Conservation (phyloP, 2,113 vertebrate species). For the Spea bombifrons region DNA sequence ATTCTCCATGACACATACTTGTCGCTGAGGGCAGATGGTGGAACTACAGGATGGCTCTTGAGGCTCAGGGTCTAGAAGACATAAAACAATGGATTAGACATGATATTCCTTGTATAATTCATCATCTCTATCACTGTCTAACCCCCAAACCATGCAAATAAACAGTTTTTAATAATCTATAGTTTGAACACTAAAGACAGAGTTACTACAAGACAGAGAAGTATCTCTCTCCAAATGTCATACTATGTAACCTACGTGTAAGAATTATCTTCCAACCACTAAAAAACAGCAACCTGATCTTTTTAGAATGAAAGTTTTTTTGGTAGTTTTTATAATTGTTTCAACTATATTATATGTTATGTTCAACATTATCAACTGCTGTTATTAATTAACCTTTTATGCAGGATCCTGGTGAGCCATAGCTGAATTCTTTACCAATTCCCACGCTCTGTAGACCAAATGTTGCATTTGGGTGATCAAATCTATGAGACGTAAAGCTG, state of each 20-base stretch:
- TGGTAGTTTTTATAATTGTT: too few species aligned
- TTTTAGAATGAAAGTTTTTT: too few species aligned
- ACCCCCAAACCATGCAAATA: too few species aligned
- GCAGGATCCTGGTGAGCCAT: conserved; percentile 63
- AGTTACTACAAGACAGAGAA: not conserved
- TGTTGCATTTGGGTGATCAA: conserved; percentile 46
- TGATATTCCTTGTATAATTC: too few species aligned
- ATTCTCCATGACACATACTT: conserved; percentile 60
- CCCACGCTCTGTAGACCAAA: conserved; percentile 70
- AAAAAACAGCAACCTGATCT: too few species aligned
- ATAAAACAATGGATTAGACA: not conserved
- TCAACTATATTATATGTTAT: too few species aligned
- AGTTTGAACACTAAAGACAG: not conserved
- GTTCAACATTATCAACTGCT: not conserved
- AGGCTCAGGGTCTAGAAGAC: conserved; percentile 15
- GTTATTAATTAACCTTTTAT: conserved; percentile 25
- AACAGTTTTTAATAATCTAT: too few species aligned
- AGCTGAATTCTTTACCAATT: conserved; percentile 54
- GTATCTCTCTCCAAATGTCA: too few species aligned
- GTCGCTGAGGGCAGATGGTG: conserved; percentile 54
- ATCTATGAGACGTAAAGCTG: conserved; percentile 23
- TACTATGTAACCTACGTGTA: not conserved
- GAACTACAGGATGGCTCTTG: conserved; percentile 27
- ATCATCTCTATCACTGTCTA: too few species aligned
- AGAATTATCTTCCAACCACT: too few species aligned